Conservation (phyloP, 1,140 invertebrate species). For the Venustaconcha ellipsiformis region DNA sequence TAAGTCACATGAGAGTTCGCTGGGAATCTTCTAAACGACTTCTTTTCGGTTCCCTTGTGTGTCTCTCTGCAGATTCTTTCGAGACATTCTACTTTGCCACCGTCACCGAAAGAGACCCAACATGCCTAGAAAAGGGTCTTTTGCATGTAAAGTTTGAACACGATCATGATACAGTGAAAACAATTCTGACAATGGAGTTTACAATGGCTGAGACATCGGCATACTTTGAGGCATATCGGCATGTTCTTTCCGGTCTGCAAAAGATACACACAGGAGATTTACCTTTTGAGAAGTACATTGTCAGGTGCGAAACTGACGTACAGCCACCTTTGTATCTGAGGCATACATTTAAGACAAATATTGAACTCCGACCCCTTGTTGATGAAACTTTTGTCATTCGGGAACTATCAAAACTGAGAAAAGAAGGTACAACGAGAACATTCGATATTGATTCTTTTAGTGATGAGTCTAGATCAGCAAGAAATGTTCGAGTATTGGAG, state of each 20-base stretch:
- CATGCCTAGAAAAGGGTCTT: conserved; percentile 17
- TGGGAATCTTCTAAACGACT: conserved; percentile 73
- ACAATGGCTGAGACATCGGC: conserved; percentile 69
- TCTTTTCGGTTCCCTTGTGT: conserved; percentile 78
- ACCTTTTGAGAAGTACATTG: conserved; percentile 62
- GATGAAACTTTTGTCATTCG: conserved; percentile 34
- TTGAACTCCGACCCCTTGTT: conserved; percentile 47
- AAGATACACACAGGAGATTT: conserved; percentile 53
- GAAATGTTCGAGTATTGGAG: conserved; percentile 25
- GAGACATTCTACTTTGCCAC: conserved; percentile 76
- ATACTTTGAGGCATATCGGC: conserved; percentile 70
- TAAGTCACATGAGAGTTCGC: conserved; percentile 34
- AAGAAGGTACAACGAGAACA: neutral
- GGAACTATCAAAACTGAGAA: conserved; percentile 17
- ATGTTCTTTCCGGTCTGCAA: conserved; percentile 66
- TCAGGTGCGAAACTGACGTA: conserved; percentile 39
- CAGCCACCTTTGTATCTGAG: conserved; percentile 42
- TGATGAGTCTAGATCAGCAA: conserved; percentile 20
- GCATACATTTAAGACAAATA: neutral
- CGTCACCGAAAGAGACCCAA: conserved; percentile 73
- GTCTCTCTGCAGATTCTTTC: conserved; percentile 78
- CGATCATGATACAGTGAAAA: neutral
- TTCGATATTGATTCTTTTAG: conserved; percentile 6
- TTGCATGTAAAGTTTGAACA: conserved; percentile 63
- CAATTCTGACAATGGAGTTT: conserved; percentile 24